Evolutionary conservation across 2,113 vertebrate species (phyloP), one percentile per base, ranked within the genome.

Genomic region (Microcebus griseorufus): DNA sequence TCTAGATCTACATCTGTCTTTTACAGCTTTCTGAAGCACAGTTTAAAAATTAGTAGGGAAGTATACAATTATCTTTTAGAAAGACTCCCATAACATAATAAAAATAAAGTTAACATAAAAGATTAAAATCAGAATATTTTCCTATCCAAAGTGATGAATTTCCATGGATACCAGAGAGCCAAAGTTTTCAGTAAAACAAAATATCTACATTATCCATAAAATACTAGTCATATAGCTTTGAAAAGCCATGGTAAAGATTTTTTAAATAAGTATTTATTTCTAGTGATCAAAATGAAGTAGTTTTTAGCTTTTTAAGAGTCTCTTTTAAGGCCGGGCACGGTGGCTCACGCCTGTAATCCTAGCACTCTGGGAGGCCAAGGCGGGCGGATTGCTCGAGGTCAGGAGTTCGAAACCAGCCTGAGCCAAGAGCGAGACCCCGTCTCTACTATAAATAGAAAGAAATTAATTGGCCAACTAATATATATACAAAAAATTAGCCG

Each of bases 181-280:
- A 73, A 73, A 18, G 62, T 51, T 88, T 94, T 82, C 76, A 81
- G 51, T 39, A 60, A 91, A 91, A 91, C 64, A 79, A 93, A 76
- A 42, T 48, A 88, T 16, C 65, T 48, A 48, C 37, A 73, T 93
- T 85, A 65, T 29, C 62, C 29, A 32, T n/a, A 79, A 86, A 67
- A 58, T 51, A 62, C 42, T 60, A 87, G 32, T n/a, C 72, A 58
- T 39, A 60, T 5, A 81, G 37, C 37, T 79, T 25, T 45, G 29
- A 7, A 75, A 69, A n/a, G 23, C 8, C 60, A 93, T 5, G 53
- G 9, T 58, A 93, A 76, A 93, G 18, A 37, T 60, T 76, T 76
- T 85, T 86, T 45, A 85, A 76, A n/a, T 65, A 39, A 60, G 23
- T 9, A 78, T 42, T 39, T 86, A 78, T 67, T 79, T 87, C 32